A percentile compares a stretch with the other conserved stretches of the same genome.
These are phyloP conservation scores for Iselma pallidipennis DNA, from an alignment of 2,888 invertebrate species.

Conservation along the genomic window DNA sequence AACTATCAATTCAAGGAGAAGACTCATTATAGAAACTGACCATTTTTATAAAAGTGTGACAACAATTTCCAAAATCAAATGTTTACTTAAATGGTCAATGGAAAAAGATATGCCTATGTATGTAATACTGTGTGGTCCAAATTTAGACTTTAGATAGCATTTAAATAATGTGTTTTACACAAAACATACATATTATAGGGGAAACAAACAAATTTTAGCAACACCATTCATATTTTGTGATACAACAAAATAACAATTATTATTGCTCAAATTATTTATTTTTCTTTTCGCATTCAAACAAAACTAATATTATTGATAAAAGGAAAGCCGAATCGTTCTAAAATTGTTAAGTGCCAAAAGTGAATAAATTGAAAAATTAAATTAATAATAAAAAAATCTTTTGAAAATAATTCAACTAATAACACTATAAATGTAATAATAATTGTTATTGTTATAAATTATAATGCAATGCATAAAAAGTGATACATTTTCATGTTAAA, in stretches of 20 bases:
- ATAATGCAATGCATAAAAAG: background rate
- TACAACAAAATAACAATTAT: conserved; percentile 2
- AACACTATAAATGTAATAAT: background rate
- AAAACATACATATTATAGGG: background rate
- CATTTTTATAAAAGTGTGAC: too few relatives aligned
- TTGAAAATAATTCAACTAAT: background rate
- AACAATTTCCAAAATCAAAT: too few relatives aligned
- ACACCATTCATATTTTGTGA: background rate
- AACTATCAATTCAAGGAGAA: too few relatives aligned
- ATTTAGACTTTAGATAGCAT: background rate
- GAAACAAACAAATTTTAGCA: background rate
- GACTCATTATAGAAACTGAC: background rate
- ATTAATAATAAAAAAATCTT: too few relatives aligned
- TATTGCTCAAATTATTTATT: background rate
- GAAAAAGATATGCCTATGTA: too few relatives aligned
- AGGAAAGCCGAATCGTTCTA: background rate
- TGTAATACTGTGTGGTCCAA: background rate
- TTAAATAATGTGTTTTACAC: background rate
- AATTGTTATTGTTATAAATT: conserved; percentile 1
- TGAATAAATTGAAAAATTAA: background rate
- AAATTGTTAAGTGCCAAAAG: background rate
- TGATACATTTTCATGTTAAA: background rate
- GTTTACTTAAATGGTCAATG: too few relatives aligned
- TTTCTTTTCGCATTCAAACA: background rate
- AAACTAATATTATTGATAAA: background rate